phyloP scores from a whole-genome alignment of 2,113 vertebrate genomes.

The Notarius lentiginosus region DNA sequence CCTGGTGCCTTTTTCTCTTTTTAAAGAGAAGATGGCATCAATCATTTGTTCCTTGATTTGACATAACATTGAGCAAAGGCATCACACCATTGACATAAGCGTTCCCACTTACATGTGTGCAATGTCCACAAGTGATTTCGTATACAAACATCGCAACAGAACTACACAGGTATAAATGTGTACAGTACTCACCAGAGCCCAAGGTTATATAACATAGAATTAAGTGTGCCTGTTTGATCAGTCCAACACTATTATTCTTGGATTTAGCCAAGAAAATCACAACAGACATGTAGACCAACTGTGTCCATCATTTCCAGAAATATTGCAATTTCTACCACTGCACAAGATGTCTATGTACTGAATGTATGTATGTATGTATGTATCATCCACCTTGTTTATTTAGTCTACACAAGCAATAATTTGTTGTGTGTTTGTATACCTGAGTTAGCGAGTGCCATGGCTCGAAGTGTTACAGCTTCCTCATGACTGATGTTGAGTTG shows the following conservation, averaged over 20 bases:
- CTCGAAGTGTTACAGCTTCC: conserved; percentile 69
- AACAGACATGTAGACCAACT: too few species aligned
- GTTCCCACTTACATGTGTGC: too few species aligned
- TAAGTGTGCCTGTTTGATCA: not conserved
- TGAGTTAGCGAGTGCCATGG: conserved; percentile 72
- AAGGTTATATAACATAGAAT: not conserved
- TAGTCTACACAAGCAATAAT: not conserved
- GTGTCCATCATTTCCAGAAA: too few species aligned
- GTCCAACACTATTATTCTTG: not conserved
- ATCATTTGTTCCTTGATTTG: not conserved
- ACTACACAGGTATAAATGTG: too few species aligned
- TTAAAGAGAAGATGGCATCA: not conserved
- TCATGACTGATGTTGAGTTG: conserved; percentile 65
- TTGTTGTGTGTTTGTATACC: conserved; percentile 55
- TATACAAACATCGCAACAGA: too few species aligned
- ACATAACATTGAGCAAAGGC: not conserved
- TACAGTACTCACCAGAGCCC: not conserved
- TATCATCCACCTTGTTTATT: not conserved
- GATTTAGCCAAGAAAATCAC: too few species aligned
- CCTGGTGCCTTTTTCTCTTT: not conserved
- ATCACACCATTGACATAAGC: too few species aligned
- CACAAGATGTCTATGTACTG: not conserved
- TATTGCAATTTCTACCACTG: too few species aligned
- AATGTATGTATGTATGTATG: not conserved
- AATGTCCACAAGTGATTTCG: too few species aligned